Base-by-base conservation (phyloP, 2,797 vertebrate species). In the Sarcoramphus papa region DNA sequence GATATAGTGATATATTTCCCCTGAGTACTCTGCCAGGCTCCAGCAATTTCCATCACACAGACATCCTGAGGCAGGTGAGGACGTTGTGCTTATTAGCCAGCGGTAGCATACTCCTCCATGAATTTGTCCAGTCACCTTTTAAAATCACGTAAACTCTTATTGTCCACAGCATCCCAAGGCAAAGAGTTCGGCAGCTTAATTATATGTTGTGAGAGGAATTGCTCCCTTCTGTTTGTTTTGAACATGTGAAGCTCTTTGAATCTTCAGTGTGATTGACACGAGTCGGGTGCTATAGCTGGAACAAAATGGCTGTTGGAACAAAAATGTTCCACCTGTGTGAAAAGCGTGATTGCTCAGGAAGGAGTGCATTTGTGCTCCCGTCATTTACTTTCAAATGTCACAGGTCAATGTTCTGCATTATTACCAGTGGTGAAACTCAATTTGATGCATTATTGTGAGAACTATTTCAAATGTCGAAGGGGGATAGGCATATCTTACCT, bases 331-430 rank as follows among this genome's bases (percentile, higher is more conserved):
- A 87, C 78, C 86, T 67, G 48, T 89, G 67, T 76, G 91, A 93
- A 96, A 96, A 93, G 63, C 30, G 1, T 69, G 77, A 92, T 88
- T 87, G 59, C 77, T 73, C 0, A 0, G 47, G 54, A 92, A 74
- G 3, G 17, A 96, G 86, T 45, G 47, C 13, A 2, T 92, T 76
- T 93, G 51, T 89, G 93, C 86, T 76, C 77, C 86, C 0, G 0
- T 91, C 84, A 70, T 89, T 93, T 94, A 87, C 89, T 96, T 92
- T 87, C 84, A 94, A 87, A 93, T 91, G 95, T 85, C 95, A 94
- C 92, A 92, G 95, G 96, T 95, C 95, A 95, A 40, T 69, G 92
- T 89, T 96, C 92, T 93, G 93, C 88, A 50, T 96, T 95, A 93
- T 85, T 92, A 93, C 84, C 57, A 53, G 77, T 37, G 68, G 64